Base-by-base conservation (phyloP, 2,797 vertebrate species). In the Coccyzus lansbergi region DNA sequence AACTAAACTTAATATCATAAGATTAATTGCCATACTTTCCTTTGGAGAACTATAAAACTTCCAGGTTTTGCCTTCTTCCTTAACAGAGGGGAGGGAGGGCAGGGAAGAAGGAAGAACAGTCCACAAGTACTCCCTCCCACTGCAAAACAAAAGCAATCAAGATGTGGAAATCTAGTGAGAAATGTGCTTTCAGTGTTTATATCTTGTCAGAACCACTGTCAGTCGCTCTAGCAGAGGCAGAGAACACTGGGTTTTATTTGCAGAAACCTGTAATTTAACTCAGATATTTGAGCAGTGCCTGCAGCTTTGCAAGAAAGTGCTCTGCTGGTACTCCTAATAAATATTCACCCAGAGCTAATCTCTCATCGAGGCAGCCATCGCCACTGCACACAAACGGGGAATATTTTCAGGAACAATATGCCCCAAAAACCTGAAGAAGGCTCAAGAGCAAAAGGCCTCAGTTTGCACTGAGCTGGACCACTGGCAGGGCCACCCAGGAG, bases 251-350 rank as follows among this genome's bases (percentile, higher is more conserved):
- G 14, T 24, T 91, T 94, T 55, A 75, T 80, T 81, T 85, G 25
- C 49, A 93, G 76, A 92, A 92, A 75, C 44, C 49, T 46, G 64
- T 68, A 83, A 80, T 83, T 91, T 53, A 85, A 53, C 31, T 62
- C 79, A 89, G 74, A 62, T 53, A 71, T 51, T 77, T 68, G 36
- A 56, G 24, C 5, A 7, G 11, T 85, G 62, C 64, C 75, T 44
- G 22, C 63, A 84, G 63, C 29, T 88, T 79, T 84, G 52, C 46
- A 83, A 25, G 22, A 28, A 88, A 75, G 25, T 80, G 82, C 17
- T 72, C 79, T 56, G 31, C 31, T 76, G 4, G 0, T 7, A 26
- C 26, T 70, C 25, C 36, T 77, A 63, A 74, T 15, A 71, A 86
- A 62, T 56, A 70, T 34, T 78, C 53, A 60, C 42, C 74, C 15